phyloP scores from a whole-genome alignment of 1,140 invertebrate genomes.

The Palaemon carinicauda region DNA sequence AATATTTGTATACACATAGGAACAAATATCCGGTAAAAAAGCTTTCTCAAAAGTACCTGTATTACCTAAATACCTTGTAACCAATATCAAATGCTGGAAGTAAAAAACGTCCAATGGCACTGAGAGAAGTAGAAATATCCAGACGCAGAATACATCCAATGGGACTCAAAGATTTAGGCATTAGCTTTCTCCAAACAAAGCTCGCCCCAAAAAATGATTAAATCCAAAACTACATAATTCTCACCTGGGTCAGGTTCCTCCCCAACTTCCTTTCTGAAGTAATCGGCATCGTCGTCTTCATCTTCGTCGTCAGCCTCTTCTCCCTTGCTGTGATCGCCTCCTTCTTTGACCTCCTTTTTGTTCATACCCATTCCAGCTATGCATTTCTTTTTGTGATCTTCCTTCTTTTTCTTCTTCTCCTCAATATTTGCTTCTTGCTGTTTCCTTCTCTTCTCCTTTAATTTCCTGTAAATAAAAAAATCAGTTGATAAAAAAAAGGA shows the following conservation, averaged over 20 bases:
- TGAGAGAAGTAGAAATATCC: too few species aligned
- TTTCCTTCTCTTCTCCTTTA: conserved; percentile 24
- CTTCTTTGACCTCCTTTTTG: not conserved
- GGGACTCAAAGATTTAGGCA: too few species aligned
- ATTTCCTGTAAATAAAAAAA: conserved; percentile 10
- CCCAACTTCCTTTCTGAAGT: conserved; percentile 35
- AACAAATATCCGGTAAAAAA: too few species aligned
- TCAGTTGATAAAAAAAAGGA: not conserved
- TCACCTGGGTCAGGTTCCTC: conserved; percentile 35
- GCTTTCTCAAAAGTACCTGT: too few species aligned
- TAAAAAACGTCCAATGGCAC: too few species aligned
- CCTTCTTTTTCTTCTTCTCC: conserved; percentile 34
- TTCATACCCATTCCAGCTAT: conserved; percentile 10
- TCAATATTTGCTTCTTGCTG: conserved; percentile 23
- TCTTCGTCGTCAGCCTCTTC: not conserved
- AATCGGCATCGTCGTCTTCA: conserved; percentile 26
- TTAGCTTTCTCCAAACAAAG: too few species aligned
- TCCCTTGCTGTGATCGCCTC: not conserved
- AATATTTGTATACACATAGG: too few species aligned
- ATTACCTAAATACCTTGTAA: too few species aligned
- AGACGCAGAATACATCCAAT: too few species aligned
- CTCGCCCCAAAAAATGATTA: too few species aligned
- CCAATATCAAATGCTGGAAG: too few species aligned
- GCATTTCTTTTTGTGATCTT: conserved; percentile 36
- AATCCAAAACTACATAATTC: too few species aligned